Evolutionary conservation across 2,113 vertebrate species (phyloP).

Genomic region (Erinaceus europaeus): DNA sequence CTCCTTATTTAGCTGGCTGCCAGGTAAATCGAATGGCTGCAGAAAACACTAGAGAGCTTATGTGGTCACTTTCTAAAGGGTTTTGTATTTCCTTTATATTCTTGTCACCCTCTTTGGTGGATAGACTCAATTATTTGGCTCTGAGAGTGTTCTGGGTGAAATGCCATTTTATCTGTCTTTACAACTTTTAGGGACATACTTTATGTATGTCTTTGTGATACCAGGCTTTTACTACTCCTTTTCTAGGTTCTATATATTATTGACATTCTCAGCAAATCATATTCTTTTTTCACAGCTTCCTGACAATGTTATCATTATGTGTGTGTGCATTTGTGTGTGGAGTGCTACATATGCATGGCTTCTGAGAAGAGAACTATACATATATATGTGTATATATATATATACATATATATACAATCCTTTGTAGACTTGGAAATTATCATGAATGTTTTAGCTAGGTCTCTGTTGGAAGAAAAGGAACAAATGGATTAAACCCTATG

Average conservation of each 20-base stretch:
- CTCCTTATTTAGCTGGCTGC: slow-evolving; percentile 19
- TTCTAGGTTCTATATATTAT: background rate
- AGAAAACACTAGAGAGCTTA: background rate
- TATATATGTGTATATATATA: too few relatives aligned
- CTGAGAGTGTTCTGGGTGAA: slow-evolving; percentile 38
- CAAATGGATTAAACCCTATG: slow-evolving; percentile 21
- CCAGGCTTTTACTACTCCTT: background rate
- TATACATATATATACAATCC: too few relatives aligned
- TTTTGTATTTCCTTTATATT: slow-evolving; percentile 9
- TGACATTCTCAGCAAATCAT: background rate
- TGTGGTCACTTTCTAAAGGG: slow-evolving; percentile 54
- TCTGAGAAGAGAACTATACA: background rate
- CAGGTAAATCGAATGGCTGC: slow-evolving; percentile 15
- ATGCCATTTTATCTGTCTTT: slow-evolving; percentile 51
- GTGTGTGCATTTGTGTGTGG: background rate
- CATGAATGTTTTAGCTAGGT: background rate
- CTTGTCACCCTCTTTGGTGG: background rate
- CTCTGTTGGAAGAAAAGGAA: slow-evolving; percentile 11
- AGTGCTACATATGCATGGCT: background rate
- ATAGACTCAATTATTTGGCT: slow-evolving; percentile 25
- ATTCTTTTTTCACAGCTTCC: background rate
- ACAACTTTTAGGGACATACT: background rate
- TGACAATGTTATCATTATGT: background rate
- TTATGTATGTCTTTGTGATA: slow-evolving; percentile 36
- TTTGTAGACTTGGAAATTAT: slow-evolving; percentile 15